Evolutionary conservation across 2,888 invertebrate species (phyloP).

Genomic region (Hypsopygia costalis): DNA sequence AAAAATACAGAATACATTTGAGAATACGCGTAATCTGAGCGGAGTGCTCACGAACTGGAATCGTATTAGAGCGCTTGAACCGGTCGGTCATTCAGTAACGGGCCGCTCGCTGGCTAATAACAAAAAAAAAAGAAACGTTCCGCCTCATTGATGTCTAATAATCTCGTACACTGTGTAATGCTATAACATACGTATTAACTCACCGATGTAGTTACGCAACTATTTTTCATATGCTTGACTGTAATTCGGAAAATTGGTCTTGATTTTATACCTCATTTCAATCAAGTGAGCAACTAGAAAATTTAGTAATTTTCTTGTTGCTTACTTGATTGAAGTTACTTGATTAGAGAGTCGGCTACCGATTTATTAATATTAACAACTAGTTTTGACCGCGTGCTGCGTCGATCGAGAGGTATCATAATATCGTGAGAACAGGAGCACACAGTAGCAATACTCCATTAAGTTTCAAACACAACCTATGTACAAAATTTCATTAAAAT

Average conservation of each 20-base stretch:
- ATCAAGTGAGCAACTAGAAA: too few relatives aligned
- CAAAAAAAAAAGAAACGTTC: slow-evolving; percentile 21
- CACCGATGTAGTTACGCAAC: slow-evolving; percentile 3
- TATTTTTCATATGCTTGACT: background rate
- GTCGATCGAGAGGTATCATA: too few relatives aligned
- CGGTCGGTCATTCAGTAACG: slow-evolving; percentile 43
- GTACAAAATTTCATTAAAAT: too few relatives aligned
- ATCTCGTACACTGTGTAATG: slow-evolving; percentile 10
- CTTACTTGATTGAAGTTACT: too few relatives aligned
- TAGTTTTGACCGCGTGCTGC: too few relatives aligned
- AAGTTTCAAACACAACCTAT: too few relatives aligned
- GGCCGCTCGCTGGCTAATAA: slow-evolving; percentile 31
- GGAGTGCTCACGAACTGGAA: slow-evolving; percentile 30
- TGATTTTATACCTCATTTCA: background rate
- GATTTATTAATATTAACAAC: too few relatives aligned
- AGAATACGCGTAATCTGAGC: slow-evolving; percentile 22
- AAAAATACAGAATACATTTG: background rate
- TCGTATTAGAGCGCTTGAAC: slow-evolving; percentile 30
- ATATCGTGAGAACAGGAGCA: too few relatives aligned
- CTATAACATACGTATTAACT: slow-evolving; percentile 6
- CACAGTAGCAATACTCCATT: too few relatives aligned
- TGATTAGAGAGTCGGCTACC: too few relatives aligned
- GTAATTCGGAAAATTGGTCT: background rate
- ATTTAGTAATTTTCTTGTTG: too few relatives aligned
- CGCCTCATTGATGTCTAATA: slow-evolving; percentile 17